Percentiles rank a stretch among this genome's conserved stretches.
These are phyloP conservation scores for Lasius fuliginosus DNA, from an alignment of 2,888 invertebrate species.

Conservation along the genomic window DNA sequence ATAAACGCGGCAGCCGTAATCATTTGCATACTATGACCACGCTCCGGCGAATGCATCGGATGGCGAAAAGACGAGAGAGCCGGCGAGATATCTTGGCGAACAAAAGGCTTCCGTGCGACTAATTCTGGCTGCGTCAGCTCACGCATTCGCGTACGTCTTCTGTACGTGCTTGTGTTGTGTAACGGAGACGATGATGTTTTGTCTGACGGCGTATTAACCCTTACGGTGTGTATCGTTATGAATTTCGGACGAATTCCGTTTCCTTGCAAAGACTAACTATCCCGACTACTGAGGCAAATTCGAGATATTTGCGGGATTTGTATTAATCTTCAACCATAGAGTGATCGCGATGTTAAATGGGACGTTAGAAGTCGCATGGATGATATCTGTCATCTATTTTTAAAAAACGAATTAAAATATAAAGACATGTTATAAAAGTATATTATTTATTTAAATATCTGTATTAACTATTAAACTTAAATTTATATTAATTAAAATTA, in stretches of 20 bases:
- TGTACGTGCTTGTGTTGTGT: constrained; percentile 15
- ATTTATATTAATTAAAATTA: too few relatives aligned
- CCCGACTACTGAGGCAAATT: neutral
- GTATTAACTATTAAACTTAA: too few relatives aligned
- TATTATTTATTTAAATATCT: too few relatives aligned
- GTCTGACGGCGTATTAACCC: constrained; percentile 24
- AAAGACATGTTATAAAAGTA: too few relatives aligned
- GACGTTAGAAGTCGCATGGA: too few relatives aligned
- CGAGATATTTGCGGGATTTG: neutral
- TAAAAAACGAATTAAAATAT: too few relatives aligned
- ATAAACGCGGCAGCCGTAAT: constrained; percentile 66
- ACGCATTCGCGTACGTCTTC: constrained; percentile 31
- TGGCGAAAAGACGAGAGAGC: constrained; percentile 52
- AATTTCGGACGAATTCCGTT: constrained; percentile 9
- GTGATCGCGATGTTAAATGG: too few relatives aligned
- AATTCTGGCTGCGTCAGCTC: constrained; percentile 36
- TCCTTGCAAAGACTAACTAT: neutral
- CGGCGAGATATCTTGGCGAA: constrained; percentile 50
- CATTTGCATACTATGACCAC: constrained; percentile 68
- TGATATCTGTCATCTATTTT: too few relatives aligned
- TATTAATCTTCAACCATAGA: neutral
- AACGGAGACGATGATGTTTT: constrained; percentile 16
- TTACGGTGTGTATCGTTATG: neutral
- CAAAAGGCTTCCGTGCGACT: constrained; percentile 53
- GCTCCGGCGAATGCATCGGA: constrained; percentile 33